phyloP scores from a whole-genome alignment of 2,888 invertebrate genomes.

The Eueremaeus valkanovi region DNA sequence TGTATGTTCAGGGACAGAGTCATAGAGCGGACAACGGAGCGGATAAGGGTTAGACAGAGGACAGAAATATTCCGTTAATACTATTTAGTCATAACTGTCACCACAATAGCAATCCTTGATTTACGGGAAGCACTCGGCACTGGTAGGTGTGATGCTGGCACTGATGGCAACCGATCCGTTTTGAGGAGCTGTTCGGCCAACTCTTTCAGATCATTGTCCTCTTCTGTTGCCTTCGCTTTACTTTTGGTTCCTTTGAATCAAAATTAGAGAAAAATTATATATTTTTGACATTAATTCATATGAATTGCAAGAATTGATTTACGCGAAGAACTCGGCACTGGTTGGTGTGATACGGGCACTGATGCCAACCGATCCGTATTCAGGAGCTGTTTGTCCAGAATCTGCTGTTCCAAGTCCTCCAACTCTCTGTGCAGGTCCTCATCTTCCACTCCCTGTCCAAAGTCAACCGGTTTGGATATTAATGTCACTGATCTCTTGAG shows the following conservation, averaged over 20 bases:
- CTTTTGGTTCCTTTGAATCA: conserved; percentile 39
- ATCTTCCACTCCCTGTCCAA: conserved; percentile 71
- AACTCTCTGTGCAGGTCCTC: conserved; percentile 75
- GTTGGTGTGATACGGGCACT: conserved; percentile 56
- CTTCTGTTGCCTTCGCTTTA: background rate
- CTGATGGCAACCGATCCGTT: conserved; percentile 56
- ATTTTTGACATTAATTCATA: background rate
- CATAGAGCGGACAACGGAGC: no score
- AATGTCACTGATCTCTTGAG: conserved; percentile 95
- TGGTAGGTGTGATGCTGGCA: conserved; percentile 57
- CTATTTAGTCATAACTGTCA: no score
- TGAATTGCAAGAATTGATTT: no score
- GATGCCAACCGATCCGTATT: conserved; percentile 59
- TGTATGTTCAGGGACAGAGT: no score
- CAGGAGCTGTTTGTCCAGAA: conserved; percentile 78
- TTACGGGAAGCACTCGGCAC: conserved; percentile 52
- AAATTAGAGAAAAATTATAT: conserved; percentile 28
- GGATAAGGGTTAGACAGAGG: no score
- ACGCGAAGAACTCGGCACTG: conserved; percentile 52
- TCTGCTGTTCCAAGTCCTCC: conserved; percentile 85
- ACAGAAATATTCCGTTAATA: no score
- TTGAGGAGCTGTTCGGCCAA: conserved; percentile 64
- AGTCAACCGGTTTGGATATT: conserved; percentile 95
- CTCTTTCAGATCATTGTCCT: conserved; percentile 30
- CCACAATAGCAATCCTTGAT: no score